Conservation (phyloP, 2,888 invertebrate genomes). For the Lagria hirta region DNA sequence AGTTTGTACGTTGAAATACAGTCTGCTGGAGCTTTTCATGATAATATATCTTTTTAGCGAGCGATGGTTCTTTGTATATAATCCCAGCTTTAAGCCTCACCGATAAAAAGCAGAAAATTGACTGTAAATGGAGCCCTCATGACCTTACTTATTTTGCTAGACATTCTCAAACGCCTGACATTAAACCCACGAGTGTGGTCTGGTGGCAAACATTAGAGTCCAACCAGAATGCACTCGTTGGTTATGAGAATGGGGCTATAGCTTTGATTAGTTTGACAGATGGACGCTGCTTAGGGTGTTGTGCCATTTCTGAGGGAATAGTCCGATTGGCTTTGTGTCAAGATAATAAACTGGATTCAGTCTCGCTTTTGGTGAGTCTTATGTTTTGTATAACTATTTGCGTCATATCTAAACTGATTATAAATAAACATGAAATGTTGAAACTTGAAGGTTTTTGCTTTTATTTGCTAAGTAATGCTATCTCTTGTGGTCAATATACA, state of each 20-base stretch:
- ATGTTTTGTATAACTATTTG: no score
- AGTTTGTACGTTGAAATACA: conserved; percentile 53
- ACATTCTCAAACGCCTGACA: conserved; percentile 46
- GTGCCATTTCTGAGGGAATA: conserved; percentile 65
- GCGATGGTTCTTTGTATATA: conserved; percentile 63
- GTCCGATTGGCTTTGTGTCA: conserved; percentile 68
- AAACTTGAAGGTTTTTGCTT: no score
- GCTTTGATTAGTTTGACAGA: conserved; percentile 69
- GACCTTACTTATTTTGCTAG: conserved; percentile 60
- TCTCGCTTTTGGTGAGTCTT: conserved; percentile 64
- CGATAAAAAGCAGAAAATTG: conserved; percentile 57
- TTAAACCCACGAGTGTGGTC: conserved; percentile 63
- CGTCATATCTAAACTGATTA: no score
- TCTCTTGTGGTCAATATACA: no score
- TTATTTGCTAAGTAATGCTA: no score
- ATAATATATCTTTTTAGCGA: conserved; percentile 46
- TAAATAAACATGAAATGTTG: no score
- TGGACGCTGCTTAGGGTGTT: conserved; percentile 67
- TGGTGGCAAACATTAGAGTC: conserved; percentile 80
- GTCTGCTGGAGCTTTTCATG: not conserved
- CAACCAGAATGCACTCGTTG: conserved; percentile 69
- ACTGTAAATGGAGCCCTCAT: conserved; percentile 61
- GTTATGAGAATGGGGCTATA: conserved; percentile 65
- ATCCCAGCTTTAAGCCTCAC: conserved; percentile 63
- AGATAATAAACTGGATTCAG: conserved; percentile 68